Conservation (phyloP, 2,888 invertebrate genomes). For the Gandaritis pyraliata region DNA sequence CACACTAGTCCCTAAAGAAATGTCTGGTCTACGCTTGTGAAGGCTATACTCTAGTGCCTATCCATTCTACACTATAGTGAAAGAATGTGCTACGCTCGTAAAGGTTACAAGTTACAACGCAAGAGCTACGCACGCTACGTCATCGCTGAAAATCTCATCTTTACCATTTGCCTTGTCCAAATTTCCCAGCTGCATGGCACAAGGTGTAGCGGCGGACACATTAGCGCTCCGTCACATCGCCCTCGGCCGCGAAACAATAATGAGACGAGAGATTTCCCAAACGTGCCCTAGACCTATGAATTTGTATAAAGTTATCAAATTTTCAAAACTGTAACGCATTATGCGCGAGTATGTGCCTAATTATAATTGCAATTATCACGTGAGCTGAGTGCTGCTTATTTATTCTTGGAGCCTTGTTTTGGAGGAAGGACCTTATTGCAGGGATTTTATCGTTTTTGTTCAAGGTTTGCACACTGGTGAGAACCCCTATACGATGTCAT, state of each 20-base stretch:
- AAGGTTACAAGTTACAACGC: too few species aligned
- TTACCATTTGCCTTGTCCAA: slow-evolving; percentile 28
- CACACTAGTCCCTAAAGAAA: too few species aligned
- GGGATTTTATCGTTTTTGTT: slow-evolving; percentile 2
- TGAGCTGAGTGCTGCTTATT: slow-evolving; percentile 24
- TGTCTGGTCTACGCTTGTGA: too few species aligned
- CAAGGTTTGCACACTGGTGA: too few species aligned
- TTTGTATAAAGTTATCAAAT: slow-evolving; percentile 83
- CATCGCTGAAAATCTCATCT: too few species aligned
- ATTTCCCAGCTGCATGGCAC: slow-evolving; percentile 45
- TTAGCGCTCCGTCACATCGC: slow-evolving; percentile 71
- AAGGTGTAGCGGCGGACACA: slow-evolving; percentile 70
- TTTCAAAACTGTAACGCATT: slow-evolving; percentile 83
- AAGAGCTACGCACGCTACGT: too few species aligned
- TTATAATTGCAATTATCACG: slow-evolving; percentile 76
- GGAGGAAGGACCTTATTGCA: neutral
- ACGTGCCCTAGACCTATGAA: slow-evolving; percentile 78
- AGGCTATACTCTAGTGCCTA: too few species aligned
- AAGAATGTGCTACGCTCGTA: too few species aligned
- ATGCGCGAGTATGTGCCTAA: slow-evolving; percentile 63
- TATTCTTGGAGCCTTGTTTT: slow-evolving; percentile 14
- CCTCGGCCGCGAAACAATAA: slow-evolving; percentile 68
- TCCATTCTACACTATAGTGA: too few species aligned
- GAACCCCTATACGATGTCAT: too few species aligned
- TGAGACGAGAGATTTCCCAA: slow-evolving; percentile 79